Evolutionary conservation across 2,797 vertebrate species (phyloP).

Genomic region (Knipowitschia caucasica): DNA sequence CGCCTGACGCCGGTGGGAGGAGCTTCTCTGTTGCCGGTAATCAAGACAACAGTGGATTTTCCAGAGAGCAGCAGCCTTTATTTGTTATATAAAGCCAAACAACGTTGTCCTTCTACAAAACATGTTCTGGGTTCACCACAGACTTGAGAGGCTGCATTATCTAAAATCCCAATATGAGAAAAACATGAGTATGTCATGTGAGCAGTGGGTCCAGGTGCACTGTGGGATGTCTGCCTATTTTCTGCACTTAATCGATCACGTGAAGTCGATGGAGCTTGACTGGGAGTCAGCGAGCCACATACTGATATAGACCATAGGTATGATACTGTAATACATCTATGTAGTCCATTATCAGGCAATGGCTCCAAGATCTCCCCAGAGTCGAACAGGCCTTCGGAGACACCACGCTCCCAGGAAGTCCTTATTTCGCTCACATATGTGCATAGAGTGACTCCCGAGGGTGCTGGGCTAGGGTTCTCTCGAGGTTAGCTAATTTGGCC

Average conservation of each 20-base stretch:
- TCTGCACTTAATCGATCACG: slow-evolving; percentile 68
- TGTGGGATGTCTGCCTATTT: slow-evolving; percentile 56
- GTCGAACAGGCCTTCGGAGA: slow-evolving; percentile 41
- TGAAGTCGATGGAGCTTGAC: slow-evolving; percentile 56
- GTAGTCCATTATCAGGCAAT: slow-evolving; percentile 47
- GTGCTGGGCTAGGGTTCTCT: slow-evolving; percentile 30
- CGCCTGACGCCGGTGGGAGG: too few species aligned
- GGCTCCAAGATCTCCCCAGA: slow-evolving; percentile 37
- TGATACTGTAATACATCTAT: slow-evolving; percentile 34
- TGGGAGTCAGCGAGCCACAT: slow-evolving; percentile 52
- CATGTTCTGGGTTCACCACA: too few species aligned
- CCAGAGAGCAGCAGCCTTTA: too few species aligned
- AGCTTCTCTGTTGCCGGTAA: too few species aligned
- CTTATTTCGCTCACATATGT: slow-evolving; percentile 33
- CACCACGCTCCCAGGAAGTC: slow-evolving; percentile 39
- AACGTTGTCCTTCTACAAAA: too few species aligned
- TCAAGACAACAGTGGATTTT: too few species aligned
- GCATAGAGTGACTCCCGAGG: slow-evolving; percentile 12
- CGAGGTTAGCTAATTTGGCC: slow-evolving; percentile 64
- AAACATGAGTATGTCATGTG: slow-evolving; percentile 34
- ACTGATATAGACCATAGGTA: slow-evolving; percentile 38
- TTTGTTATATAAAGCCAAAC: too few species aligned
- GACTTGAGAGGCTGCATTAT: neutral
- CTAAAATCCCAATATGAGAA: slow-evolving; percentile 1
- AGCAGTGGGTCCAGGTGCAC: slow-evolving; percentile 59